Conservation (phyloP, 2,797 vertebrate species). For the Antennarius maculatus region DNA sequence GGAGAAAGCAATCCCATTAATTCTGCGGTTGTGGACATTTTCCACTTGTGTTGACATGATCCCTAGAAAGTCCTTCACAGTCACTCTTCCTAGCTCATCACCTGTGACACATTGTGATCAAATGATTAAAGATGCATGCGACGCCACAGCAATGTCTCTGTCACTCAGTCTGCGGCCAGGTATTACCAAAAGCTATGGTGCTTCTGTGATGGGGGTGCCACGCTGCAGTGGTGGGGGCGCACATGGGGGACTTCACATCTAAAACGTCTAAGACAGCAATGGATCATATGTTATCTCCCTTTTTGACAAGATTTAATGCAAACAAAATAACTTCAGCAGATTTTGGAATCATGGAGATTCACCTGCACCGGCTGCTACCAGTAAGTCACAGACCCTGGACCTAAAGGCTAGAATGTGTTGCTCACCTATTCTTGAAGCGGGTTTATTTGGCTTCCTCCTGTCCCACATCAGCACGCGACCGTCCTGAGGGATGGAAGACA, state of each 20-base stretch:
- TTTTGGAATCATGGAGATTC: not conserved
- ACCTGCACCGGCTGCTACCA: not conserved
- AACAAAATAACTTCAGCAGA: not conserved
- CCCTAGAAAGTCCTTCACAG: constrained; percentile 86
- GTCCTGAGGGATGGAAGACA: constrained; percentile 78
- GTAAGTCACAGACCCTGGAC: not conserved
- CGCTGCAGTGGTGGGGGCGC: constrained; percentile 84
- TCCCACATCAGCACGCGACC: constrained; percentile 94
- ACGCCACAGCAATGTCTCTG: too few relatives aligned
- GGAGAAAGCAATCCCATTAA: constrained; percentile 89
- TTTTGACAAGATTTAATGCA: not conserved
- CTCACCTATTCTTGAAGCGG: constrained; percentile 90
- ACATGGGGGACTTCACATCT: constrained; percentile 81
- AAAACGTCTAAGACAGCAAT: constrained; percentile 9
- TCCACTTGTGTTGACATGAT: constrained; percentile 72
- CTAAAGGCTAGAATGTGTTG: not conserved
- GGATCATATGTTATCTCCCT: not conserved
- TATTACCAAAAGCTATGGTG: constrained; percentile 90
- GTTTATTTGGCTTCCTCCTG: constrained; percentile 89
- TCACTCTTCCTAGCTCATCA: constrained; percentile 89
- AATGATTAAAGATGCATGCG: constrained; percentile 1
- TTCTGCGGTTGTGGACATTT: constrained; percentile 81
- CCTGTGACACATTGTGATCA: constrained; percentile 74
- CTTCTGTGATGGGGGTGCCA: constrained; percentile 93
- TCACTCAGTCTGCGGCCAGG: not conserved